Conservation (phyloP, 2,888 invertebrate genomes). For the Nomada fucata region DNA sequence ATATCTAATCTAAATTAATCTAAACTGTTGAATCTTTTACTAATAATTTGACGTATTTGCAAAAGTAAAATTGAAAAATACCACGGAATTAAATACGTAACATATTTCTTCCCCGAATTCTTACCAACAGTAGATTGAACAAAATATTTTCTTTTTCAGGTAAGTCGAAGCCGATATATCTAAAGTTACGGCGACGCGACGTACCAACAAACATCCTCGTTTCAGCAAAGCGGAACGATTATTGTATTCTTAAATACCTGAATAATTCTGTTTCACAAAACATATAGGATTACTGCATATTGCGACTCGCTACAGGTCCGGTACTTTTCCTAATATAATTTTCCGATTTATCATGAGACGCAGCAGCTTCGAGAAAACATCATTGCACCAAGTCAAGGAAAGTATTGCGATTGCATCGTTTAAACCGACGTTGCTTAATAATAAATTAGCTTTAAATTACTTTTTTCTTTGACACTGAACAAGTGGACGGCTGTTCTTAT, state of each 20-base stretch:
- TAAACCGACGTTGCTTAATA: neutral
- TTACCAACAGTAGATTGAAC: no score
- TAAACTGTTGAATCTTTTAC: no score
- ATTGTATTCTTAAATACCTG: neutral
- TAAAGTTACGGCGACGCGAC: neutral
- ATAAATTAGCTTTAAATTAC: no score
- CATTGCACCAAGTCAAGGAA: neutral
- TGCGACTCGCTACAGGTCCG: neutral
- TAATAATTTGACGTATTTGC: no score
- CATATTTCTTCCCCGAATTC: no score
- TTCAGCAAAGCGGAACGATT: neutral
- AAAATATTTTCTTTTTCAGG: neutral
- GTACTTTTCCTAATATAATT: conserved; percentile 14
- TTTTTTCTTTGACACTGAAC: no score
- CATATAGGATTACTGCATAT: neutral
- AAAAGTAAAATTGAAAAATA: no score
- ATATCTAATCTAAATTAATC: no score
- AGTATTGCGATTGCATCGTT: neutral
- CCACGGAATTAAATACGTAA: no score
- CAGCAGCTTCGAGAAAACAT: neutral
- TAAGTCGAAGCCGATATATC: neutral
- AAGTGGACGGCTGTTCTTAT: no score
- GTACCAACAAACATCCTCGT: neutral
- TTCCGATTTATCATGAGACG: neutral
- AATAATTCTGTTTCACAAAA: neutral